These are phyloP conservation scores for Acyrthosiphon pisum DNA, from an alignment of 1,140 invertebrate genomes.

Conservation along the genomic window DNA sequence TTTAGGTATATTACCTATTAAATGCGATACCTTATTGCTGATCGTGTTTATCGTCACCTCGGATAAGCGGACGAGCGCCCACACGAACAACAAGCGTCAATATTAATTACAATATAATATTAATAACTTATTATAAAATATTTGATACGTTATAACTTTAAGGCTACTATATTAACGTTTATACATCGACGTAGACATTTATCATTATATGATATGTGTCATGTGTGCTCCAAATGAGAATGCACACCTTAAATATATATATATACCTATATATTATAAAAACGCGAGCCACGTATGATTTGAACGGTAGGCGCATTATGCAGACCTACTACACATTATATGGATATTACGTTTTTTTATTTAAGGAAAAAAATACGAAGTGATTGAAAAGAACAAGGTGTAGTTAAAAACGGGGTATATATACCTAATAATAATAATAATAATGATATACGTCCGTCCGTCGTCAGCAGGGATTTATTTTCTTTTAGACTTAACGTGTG, in stretches of 20 bases:
- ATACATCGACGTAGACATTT: not conserved
- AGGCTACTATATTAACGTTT: not conserved
- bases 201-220: not conserved
- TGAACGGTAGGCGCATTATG: not conserved
- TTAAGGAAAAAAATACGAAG: not conserved
- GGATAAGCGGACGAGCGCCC: too few relatives aligned
- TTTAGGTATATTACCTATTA: not conserved
- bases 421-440: not conserved
- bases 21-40: not conserved
- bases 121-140: not conserved
- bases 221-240: not conserved
- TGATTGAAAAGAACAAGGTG: not conserved
- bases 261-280: too few relatives aligned
- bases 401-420: not conserved
- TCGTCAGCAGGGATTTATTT: not conserved
- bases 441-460: constrained; percentile 30
- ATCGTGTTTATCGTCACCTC: not conserved
- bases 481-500: not conserved
- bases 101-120: not conserved
- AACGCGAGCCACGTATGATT: not conserved
- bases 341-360: not conserved
- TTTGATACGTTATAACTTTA: not conserved
- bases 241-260: not conserved
- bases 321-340: not conserved
- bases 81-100: not conserved